Percentiles rank a stretch among this genome's conserved stretches.
These are phyloP conservation scores for Ornithorhynchus anatinus DNA, from an alignment of 2,113 vertebrate species.

Conservation along the genomic window DNA sequence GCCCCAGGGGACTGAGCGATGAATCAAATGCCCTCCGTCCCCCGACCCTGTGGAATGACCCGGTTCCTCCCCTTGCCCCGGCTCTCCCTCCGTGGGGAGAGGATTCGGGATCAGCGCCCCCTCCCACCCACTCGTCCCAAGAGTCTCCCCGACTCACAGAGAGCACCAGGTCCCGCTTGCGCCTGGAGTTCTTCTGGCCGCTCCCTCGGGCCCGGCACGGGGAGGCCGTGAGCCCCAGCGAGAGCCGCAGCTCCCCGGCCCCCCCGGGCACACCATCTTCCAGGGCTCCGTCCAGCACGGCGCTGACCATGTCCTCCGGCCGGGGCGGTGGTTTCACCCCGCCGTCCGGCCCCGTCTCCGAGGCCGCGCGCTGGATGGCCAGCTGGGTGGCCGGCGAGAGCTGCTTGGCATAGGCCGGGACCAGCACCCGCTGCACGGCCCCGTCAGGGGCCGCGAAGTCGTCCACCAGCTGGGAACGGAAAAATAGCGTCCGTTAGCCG, in stretches of 20 bases:
- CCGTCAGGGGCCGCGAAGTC: constrained; percentile 54
- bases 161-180: constrained; percentile 71
- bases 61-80: neutral
- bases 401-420: constrained; percentile 60
- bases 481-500: constrained; percentile 4
- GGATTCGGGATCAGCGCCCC: neutral
- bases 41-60: neutral
- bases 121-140: neutral
- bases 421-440: constrained; percentile 49
- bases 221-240: constrained; percentile 42
- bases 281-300: constrained; percentile 41
- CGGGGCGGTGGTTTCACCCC: constrained; percentile 40
- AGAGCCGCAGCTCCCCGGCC: constrained; percentile 36
- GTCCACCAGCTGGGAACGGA: constrained; percentile 55
- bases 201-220: constrained; percentile 52
- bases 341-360: constrained; percentile 52
- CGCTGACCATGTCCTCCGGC: constrained; percentile 52
- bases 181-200: constrained; percentile 66
- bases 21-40: too few species aligned
- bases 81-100: too few species aligned
- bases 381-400: constrained; percentile 52
- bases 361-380: constrained; percentile 50
- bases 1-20: too few species aligned
- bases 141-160: constrained; percentile 62
- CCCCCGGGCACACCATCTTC: constrained; percentile 35